These are phyloP conservation scores for Julus scanicus DNA, from an alignment of 2,888 invertebrate species.

Conservation along the genomic window DNA sequence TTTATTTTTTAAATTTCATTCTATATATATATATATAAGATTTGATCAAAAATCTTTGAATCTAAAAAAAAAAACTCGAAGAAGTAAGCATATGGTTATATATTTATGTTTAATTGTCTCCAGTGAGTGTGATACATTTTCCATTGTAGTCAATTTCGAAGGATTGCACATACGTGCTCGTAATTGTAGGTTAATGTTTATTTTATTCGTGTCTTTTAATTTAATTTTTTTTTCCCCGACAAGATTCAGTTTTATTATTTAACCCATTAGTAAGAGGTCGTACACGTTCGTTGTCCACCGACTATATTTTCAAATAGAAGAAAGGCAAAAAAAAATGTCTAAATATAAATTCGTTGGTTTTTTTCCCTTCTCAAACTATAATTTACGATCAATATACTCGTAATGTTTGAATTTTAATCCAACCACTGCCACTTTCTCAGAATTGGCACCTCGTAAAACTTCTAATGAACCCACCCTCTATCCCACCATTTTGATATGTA, in stretches of 20 bases:
- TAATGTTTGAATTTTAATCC: background rate
- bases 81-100: no score
- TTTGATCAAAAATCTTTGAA: no score
- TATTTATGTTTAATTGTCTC: no score
- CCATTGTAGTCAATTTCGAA: background rate
- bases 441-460: background rate
- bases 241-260: background rate
- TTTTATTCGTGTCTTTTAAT: background rate
- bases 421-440: background rate
- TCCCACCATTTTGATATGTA: background rate
- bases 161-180: background rate
- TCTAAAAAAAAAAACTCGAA: no score
- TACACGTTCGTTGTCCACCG: constrained; percentile 3
- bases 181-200: constrained; percentile 19
- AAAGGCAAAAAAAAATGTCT: background rate
- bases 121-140: no score
- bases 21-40: no score
- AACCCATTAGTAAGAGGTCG: background rate
- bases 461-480: background rate
- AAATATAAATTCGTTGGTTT: background rate
- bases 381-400: background rate
- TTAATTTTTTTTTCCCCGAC: background rate
- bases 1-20: no score
- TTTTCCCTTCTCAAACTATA: background rate
- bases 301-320: background rate